Evolutionary conservation across 2,888 invertebrate genomes (phyloP).

Genomic region (Metalampra italica): DNA sequence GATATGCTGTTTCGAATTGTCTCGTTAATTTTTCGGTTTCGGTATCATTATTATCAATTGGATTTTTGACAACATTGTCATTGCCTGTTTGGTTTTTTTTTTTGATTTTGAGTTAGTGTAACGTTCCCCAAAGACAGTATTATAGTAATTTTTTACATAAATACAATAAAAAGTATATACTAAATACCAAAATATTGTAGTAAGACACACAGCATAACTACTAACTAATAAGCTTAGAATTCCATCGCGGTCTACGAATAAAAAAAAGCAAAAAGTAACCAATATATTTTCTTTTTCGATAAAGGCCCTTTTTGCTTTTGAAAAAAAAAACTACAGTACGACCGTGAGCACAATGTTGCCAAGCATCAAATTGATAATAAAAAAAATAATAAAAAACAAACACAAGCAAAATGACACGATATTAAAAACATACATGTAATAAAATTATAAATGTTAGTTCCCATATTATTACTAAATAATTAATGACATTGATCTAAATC

Average conservation of each 20-base stretch:
- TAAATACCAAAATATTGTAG: conserved; percentile 28
- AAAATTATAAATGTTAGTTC: conserved; percentile 16
- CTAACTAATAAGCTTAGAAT: conserved; percentile 60
- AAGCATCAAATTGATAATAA: conserved; percentile 79
- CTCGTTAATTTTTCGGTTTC: conserved; percentile 23
- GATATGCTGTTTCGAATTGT: conserved; percentile 71
- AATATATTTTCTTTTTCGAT: conserved; percentile 26
- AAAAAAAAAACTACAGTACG: conserved; percentile 27
- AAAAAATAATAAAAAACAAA: conserved; percentile 59
- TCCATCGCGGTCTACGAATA: conserved; percentile 53
- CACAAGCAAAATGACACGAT: conserved; percentile 60
- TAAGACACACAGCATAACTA: conserved; percentile 62
- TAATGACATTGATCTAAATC: background rate
- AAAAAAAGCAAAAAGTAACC: conserved; percentile 62
- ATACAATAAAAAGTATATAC: conserved; percentile 34
- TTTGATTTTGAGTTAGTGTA: conserved; percentile 26
- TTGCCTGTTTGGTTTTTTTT: conserved; percentile 24
- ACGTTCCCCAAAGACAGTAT: conserved; percentile 18
- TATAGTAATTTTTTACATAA: conserved; percentile 23
- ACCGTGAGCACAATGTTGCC: conserved; percentile 77
- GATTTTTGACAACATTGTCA: conserved; percentile 75
- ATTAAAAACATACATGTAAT: conserved; percentile 37
- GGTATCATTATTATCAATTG: conserved; percentile 69
- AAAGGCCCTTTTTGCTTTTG: conserved; percentile 59
- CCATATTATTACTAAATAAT: conserved; percentile 9